A percentile compares a stretch with the other conserved stretches of the same genome.
These are phyloP conservation scores for Gnatocerus cornutus DNA, from an alignment of 2,888 invertebrate genomes.

Conservation along the genomic window DNA sequence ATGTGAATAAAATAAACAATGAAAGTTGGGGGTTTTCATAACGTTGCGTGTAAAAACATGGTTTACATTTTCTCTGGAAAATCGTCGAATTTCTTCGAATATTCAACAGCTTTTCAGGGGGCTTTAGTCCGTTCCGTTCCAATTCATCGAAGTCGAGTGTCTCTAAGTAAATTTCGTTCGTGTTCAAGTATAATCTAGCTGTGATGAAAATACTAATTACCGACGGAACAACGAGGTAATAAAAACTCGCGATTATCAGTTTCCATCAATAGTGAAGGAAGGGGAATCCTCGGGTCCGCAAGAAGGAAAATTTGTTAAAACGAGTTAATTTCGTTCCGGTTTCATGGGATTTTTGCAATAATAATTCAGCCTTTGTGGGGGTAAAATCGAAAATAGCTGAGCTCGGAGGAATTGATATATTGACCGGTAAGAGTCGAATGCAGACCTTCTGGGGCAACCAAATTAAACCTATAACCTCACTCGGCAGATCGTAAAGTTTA, in stretches of 20 bases:
- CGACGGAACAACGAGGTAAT: slow-evolving; percentile 1
- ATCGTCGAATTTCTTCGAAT: too few species aligned
- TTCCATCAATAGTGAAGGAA: slow-evolving; percentile 6
- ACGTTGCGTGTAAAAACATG: too few species aligned
- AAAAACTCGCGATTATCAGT: slow-evolving; percentile 4
- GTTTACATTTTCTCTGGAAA: too few species aligned
- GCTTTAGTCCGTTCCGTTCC: too few species aligned
- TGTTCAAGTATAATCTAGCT: slow-evolving; percentile 8
- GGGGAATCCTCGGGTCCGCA: slow-evolving; percentile 17
- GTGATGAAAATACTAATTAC: slow-evolving; percentile 17
- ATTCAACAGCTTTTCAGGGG: too few species aligned
- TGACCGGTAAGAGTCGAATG: slow-evolving; percentile 53
- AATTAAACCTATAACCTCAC: slow-evolving; percentile 55
- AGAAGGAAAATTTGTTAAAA: slow-evolving; percentile 34
- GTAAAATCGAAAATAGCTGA: slow-evolving; percentile 52
- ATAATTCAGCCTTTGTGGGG: slow-evolving; percentile 36
- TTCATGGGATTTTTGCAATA: slow-evolving; percentile 39
- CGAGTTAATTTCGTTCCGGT: slow-evolving; percentile 28
- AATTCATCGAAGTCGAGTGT: background rate
- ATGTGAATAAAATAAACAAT: too few species aligned
- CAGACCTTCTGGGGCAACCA: slow-evolving; percentile 49
- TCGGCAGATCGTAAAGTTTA: slow-evolving; percentile 60
- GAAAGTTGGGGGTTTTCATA: too few species aligned
- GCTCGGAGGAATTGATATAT: slow-evolving; percentile 52
- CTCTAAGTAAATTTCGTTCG: slow-evolving; percentile 8